Conservation (phyloP, 2,113 vertebrate genomes). For the Ellobius talpinus region DNA sequence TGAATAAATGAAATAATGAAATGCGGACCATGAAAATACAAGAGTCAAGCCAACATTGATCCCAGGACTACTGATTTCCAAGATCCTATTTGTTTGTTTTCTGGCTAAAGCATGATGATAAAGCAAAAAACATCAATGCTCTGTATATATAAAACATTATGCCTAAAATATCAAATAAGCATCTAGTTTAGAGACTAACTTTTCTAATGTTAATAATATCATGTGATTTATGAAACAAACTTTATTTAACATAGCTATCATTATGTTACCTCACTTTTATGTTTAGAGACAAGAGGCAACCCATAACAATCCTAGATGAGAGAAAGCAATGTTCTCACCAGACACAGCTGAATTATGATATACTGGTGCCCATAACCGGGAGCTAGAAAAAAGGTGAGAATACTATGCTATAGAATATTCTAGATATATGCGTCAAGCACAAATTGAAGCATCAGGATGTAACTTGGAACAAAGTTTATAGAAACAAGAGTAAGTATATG, state of each 20-base stretch:
- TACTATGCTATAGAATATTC: background rate
- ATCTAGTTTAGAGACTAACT: background rate
- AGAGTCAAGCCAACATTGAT: background rate
- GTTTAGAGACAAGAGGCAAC: background rate
- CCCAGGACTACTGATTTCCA: background rate
- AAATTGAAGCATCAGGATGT: background rate
- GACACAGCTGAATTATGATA: background rate
- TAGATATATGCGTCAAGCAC: background rate
- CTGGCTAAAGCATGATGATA: background rate
- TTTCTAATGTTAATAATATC: background rate
- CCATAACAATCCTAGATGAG: background rate
- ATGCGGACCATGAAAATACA: background rate
- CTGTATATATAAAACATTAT: background rate
- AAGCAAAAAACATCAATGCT: background rate
- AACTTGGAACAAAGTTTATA: background rate
- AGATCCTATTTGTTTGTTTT: background rate
- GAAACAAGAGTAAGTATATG: background rate
- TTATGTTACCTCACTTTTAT: background rate
- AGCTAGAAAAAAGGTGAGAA: background rate
- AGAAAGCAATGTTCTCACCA: background rate
- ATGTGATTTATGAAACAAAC: background rate
- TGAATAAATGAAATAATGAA: background rate
- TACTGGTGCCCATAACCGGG: background rate
- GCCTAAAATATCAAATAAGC: background rate
- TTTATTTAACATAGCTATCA: background rate